phyloP scores from a whole-genome alignment of 2,797 vertebrate species.

The Neosilurus hyrtlii region DNA sequence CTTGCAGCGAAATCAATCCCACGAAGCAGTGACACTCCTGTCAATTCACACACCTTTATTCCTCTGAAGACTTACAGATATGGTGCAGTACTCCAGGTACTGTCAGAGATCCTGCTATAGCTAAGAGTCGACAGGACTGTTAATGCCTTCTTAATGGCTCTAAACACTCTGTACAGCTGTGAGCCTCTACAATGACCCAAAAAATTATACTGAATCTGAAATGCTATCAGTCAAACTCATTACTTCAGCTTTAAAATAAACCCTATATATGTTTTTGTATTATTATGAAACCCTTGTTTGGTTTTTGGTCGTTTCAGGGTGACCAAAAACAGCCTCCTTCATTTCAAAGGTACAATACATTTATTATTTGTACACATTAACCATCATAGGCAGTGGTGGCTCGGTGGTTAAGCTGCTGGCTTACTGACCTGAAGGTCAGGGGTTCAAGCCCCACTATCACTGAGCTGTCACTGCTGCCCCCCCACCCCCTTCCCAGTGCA shows the following conservation, averaged over 20 bases:
- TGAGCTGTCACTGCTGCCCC: no score
- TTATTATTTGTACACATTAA: no score
- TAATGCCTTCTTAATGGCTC: slow-evolving; percentile 42
- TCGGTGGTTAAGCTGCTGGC: no score
- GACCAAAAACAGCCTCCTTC: no score
- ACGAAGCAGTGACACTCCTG: slow-evolving; percentile 54
- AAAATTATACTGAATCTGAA: slow-evolving; percentile 14
- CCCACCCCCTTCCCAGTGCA: no score
- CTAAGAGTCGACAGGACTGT: slow-evolving; percentile 37
- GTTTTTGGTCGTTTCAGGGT: neutral
- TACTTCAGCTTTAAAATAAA: neutral
- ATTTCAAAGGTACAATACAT: no score
- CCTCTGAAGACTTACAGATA: slow-evolving; percentile 48
- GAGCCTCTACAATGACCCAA: slow-evolving; percentile 18
- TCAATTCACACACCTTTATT: slow-evolving; percentile 53
- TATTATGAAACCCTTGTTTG: neutral
- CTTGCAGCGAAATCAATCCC: slow-evolving; percentile 55
- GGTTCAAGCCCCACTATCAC: no score
- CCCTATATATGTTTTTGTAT: neutral
- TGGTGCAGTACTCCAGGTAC: slow-evolving; percentile 46
- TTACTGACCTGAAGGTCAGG: no score
- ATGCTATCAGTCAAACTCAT: neutral
- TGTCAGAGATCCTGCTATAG: slow-evolving; percentile 44
- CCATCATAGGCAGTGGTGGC: no score
- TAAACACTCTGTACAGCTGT: slow-evolving; percentile 14